phyloP scores from a whole-genome alignment of 2,888 invertebrate genomes.

The Pristionchus arcanus region DNA sequence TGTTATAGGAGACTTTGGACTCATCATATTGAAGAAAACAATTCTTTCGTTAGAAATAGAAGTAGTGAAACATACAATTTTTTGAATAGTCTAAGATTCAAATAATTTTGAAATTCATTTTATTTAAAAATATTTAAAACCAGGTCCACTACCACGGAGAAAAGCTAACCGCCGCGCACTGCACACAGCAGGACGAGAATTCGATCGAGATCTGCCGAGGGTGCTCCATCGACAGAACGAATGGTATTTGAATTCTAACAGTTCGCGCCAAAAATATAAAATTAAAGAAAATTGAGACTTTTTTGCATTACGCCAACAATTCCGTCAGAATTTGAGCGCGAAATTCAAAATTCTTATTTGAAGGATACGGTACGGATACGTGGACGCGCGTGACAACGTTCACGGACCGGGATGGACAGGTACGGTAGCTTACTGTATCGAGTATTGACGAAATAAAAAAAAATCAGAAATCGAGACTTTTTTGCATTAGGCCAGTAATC shows the following conservation, averaged over 20 bases:
- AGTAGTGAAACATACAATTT: not conserved
- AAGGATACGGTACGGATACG: conserved; percentile 52
- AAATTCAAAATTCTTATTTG: not conserved
- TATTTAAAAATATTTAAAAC: not conserved
- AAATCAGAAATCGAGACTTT: too few species aligned
- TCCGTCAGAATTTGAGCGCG: not conserved
- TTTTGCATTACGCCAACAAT: not conserved
- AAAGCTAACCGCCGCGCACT: conserved; percentile 36
- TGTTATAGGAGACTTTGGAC: too few species aligned
- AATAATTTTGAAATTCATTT: not conserved
- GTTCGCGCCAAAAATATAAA: not conserved
- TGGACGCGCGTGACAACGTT: conserved; percentile 44
- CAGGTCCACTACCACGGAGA: conserved; percentile 56
- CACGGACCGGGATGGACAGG: not conserved
- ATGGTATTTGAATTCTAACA: conserved; percentile 9
- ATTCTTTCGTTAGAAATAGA: too few species aligned
- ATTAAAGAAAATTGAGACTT: not conserved
- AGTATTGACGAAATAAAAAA: too few species aligned
- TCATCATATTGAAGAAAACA: too few species aligned
- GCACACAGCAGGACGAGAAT: conserved; percentile 49
- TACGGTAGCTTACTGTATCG: not conserved
- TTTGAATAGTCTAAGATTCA: too few species aligned
- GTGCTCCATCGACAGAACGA: conserved; percentile 39
- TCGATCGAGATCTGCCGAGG: conserved; percentile 31
- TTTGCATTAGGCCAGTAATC: too few species aligned